Conservation (phyloP, 64 coral and sea anemone species). For the Exaiptasia diaphana region DNA sequence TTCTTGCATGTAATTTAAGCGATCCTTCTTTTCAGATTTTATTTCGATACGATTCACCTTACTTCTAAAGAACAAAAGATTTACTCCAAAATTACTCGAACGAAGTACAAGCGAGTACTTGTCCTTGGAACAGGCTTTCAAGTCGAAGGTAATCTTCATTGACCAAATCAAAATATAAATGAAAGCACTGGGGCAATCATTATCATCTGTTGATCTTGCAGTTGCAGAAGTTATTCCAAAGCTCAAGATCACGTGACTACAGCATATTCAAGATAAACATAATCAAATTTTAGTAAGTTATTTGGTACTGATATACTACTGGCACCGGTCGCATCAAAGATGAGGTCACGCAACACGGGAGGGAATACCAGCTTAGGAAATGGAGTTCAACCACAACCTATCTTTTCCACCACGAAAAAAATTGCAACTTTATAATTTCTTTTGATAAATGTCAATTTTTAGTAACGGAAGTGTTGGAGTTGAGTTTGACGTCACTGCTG, state of each 20-base stretch:
- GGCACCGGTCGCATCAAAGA: no score
- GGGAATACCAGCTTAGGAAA: no score
- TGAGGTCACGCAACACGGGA: no score
- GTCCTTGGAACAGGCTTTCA: not conserved
- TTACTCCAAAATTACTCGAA: not conserved
- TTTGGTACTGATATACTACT: not conserved
- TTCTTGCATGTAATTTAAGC: no score
- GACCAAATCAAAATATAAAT: not conserved
- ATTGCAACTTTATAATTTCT: not conserved
- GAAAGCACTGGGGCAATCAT: no score
- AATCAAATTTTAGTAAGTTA: not conserved
- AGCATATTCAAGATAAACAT: not conserved
- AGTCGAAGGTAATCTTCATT: not conserved
- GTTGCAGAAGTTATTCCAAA: not conserved
- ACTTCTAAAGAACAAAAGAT: no score
- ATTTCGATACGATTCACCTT: no score
- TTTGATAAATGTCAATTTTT: not conserved
- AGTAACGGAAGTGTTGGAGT: not conserved
- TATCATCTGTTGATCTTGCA: no score
- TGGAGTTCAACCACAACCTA: not conserved
- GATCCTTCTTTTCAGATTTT: no score
- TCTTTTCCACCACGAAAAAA: not conserved
- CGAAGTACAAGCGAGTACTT: not conserved
- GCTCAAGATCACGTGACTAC: not conserved
- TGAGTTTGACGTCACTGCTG: not conserved